Base-by-base conservation (phyloP, 2,888 invertebrate species). In the Acleris cristana region DNA sequence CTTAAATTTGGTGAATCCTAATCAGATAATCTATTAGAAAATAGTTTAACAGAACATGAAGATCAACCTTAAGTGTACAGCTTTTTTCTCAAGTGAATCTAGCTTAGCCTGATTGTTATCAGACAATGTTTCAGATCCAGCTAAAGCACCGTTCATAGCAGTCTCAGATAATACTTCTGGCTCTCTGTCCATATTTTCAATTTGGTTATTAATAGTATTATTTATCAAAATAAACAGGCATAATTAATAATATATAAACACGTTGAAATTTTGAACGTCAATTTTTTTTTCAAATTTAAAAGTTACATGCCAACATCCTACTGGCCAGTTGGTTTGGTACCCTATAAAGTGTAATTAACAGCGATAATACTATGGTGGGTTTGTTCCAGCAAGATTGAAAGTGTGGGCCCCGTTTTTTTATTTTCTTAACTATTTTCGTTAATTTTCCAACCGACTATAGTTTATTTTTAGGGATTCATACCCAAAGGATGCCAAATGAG, bases 11-110 rank as follows among this genome's bases (percentile, higher is more conserved):
- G 34, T 10, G 10, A 10, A 34, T 34, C 10, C 40, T 40, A 14
- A 14, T 40, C 14, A 40, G 14, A 14, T 40, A 40, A 40, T 40
- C 40, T 40, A 40, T 0, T 40, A 14, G 34, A 40, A 19, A 55
- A 55, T 16, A 44, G 44, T 21, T 44, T 21, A 44, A 57, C 34
- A 34, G 34, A 30, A 2, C 19, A 12, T 12, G 10, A 51, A 19
- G 21, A 5, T 21, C 12, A 58, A 88, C 92, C 92, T 88, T 72
- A 92, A 76, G 74, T 92, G 92, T 59, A 90, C 87, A 69, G 92
- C 92, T 79, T 93, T 92, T 78, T 92, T 92, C 72, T 92, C 92
- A 69, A 92, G 78, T 23, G 90, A 85, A 74, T 92, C 92, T 72
- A 88, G 78, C 81, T 85, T 92, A 40, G 87, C 86, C 79, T 90